These are phyloP conservation scores for Aspiorhynchus laticeps DNA, from an alignment of 2,113 vertebrate genomes.

Conservation along the genomic window DNA sequence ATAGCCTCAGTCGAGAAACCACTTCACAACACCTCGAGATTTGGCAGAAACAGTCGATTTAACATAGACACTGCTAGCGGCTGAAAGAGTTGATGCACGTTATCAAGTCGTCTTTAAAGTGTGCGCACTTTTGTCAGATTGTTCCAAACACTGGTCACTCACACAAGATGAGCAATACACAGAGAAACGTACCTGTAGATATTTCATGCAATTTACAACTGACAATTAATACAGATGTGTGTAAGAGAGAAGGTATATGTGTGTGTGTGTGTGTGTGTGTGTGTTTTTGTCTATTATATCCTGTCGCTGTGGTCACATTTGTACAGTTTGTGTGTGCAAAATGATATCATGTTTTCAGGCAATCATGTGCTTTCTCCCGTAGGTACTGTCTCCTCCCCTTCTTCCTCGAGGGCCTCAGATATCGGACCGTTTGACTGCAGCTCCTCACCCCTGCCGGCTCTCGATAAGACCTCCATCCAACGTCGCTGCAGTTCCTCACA, in stretches of 20 bases:
- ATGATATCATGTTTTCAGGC: slow-evolving; percentile 35
- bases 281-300: slow-evolving; percentile 49
- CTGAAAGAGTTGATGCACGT: slow-evolving; percentile 45
- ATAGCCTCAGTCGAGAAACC: slow-evolving; percentile 26
- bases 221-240: slow-evolving; percentile 60
- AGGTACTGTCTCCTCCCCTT: slow-evolving; percentile 70
- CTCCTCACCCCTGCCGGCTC: slow-evolving; percentile 85
- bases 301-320: slow-evolving; percentile 51
- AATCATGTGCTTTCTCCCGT: slow-evolving; percentile 75
- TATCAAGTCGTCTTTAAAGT: slow-evolving; percentile 41
- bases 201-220: slow-evolving; percentile 66
- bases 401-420: slow-evolving; percentile 80
- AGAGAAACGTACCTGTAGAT: slow-evolving; percentile 60
- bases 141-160: slow-evolving; percentile 59
- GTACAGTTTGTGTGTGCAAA: slow-evolving; percentile 57
- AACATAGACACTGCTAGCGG: slow-evolving; percentile 50
- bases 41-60: slow-evolving; percentile 31
- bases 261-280: slow-evolving; percentile 47
- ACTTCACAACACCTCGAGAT: slow-evolving; percentile 48
- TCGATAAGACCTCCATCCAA: slow-evolving; percentile 84
- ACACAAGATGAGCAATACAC: slow-evolving; percentile 60
- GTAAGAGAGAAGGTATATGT: slow-evolving; percentile 49
- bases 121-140: slow-evolving; percentile 51
- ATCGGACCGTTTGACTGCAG: slow-evolving; percentile 71
- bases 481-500: slow-evolving; percentile 85